Evolutionary conservation across 2,888 invertebrate species (phyloP).

Genomic region (Arge pagana): DNA sequence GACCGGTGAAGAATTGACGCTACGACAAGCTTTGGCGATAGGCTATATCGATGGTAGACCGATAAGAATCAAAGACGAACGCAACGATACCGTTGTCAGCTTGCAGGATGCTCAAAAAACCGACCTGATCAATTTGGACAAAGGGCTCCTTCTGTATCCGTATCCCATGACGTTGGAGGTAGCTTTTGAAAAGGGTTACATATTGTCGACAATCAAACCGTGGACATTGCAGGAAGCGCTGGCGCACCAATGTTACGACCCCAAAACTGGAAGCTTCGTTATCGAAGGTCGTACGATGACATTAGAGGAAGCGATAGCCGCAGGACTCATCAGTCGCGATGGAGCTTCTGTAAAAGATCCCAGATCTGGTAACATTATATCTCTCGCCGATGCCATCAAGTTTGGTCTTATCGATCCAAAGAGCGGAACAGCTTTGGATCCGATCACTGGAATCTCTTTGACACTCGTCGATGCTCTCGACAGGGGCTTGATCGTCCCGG

Average conservation of each 20-base stretch:
- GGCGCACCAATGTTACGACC: constrained; percentile 79
- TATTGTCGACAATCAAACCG: constrained; percentile 78
- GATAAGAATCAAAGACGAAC: constrained; percentile 75
- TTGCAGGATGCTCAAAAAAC: constrained; percentile 72
- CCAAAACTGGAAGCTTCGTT: constrained; percentile 72
- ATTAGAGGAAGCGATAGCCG: constrained; percentile 74
- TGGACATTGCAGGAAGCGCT: constrained; percentile 83
- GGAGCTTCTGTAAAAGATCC: constrained; percentile 82
- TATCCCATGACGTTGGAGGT: constrained; percentile 72
- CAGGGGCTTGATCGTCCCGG: constrained; percentile 79
- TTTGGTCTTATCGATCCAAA: constrained; percentile 78
- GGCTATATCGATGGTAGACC: constrained; percentile 75
- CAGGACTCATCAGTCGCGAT: constrained; percentile 76
- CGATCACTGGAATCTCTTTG: constrained; percentile 73
- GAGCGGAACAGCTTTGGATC: constrained; percentile 79
- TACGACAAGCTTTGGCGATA: constrained; percentile 75
- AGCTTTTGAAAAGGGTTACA: constrained; percentile 80
- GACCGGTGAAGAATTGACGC: constrained; percentile 73
- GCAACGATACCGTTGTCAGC: constrained; percentile 68
- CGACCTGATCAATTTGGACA: constrained; percentile 72
- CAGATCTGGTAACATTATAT: constrained; percentile 77
- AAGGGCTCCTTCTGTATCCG: constrained; percentile 72
- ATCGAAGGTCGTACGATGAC: constrained; percentile 73
- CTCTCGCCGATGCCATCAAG: constrained; percentile 78
- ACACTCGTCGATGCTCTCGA: constrained; percentile 84